Evolutionary conservation across 2,113 vertebrate genomes (phyloP).

Genomic region (Stigmatopora nigra): DNA sequence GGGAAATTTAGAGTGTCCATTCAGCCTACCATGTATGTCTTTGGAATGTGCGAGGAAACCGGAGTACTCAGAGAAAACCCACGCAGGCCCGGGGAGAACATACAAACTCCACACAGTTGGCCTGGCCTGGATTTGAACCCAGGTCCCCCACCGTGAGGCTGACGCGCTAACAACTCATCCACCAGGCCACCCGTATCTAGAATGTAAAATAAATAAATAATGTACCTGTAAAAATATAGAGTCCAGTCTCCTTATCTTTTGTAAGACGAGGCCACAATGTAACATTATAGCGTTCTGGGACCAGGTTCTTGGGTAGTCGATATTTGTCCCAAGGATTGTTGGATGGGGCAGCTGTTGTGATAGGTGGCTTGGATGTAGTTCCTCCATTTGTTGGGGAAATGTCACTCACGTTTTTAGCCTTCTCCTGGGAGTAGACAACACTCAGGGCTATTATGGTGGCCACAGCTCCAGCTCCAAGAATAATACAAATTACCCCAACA

Average conservation of each 20-base stretch:
- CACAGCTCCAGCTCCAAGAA: constrained; percentile 67
- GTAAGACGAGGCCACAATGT: constrained; percentile 72
- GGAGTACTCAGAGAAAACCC: no score
- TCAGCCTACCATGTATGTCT: no score
- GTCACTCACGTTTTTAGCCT: constrained; percentile 56
- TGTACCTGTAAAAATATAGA: constrained; percentile 77
- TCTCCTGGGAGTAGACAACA: constrained; percentile 82
- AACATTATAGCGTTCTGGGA: constrained; percentile 70
- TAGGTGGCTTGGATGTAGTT: constrained; percentile 14
- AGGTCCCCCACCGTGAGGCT: no score
- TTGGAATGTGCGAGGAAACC: no score
- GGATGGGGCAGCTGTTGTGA: constrained; percentile 36
- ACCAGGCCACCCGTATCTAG: no score
- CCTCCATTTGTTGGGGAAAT: constrained; percentile 32
- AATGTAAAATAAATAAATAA: background rate
- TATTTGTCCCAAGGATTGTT: constrained; percentile 67
- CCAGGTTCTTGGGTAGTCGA: constrained; percentile 70
- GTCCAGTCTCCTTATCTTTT: rapidly evolving
- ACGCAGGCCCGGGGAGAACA: no score
- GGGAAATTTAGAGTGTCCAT: no score
- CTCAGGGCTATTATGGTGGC: constrained; percentile 84
- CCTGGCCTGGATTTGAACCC: no score
- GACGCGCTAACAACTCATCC: no score
- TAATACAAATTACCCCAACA: constrained; percentile 61
- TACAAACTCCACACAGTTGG: no score